phyloP scores from a whole-genome alignment of 2,888 invertebrate genomes.

The Lasioglossum figueresi region DNA sequence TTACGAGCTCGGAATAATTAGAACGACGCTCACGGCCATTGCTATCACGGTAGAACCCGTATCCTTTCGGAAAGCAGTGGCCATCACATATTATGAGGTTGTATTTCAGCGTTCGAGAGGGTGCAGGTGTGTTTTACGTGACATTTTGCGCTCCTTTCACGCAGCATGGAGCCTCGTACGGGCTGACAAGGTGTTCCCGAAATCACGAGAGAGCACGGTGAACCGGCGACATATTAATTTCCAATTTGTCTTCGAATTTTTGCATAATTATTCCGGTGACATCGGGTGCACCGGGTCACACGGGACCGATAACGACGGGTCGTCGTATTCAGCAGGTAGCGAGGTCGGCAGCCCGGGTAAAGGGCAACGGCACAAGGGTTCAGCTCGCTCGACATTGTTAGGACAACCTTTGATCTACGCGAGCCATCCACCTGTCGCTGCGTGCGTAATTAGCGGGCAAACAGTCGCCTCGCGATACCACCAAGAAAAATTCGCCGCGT shows the following conservation, averaged over 20 bases:
- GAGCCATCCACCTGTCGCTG: constrained; percentile 51
- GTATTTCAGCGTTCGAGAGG: neutral
- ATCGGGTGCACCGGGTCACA: constrained; percentile 3
- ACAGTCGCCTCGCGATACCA: constrained; percentile 27
- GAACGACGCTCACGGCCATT: neutral
- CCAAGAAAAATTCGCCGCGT: constrained; percentile 43
- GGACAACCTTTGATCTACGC: constrained; percentile 66
- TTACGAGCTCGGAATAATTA: constrained; percentile 2
- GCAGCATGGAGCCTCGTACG: neutral
- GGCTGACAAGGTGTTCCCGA: neutral
- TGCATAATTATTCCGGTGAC: neutral
- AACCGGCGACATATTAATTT: constrained; percentile 25
- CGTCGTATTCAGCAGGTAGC: constrained; percentile 10
- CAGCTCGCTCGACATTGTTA: constrained; percentile 61
- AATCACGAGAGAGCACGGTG: neutral
- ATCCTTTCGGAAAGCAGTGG: neutral
- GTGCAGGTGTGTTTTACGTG: neutral
- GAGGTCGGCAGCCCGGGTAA: constrained; percentile 63
- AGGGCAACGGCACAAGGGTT: constrained; percentile 54
- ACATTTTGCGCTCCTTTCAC: neutral
- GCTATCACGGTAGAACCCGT: neutral
- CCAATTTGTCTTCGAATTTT: constrained; percentile 12
- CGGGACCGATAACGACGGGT: constrained; percentile 50
- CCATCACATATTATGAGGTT: neutral
- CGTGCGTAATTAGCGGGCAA: constrained; percentile 57